These are phyloP conservation scores for Platycheirus albimanus DNA, from an alignment of 2,888 invertebrate species.

Conservation along the genomic window DNA sequence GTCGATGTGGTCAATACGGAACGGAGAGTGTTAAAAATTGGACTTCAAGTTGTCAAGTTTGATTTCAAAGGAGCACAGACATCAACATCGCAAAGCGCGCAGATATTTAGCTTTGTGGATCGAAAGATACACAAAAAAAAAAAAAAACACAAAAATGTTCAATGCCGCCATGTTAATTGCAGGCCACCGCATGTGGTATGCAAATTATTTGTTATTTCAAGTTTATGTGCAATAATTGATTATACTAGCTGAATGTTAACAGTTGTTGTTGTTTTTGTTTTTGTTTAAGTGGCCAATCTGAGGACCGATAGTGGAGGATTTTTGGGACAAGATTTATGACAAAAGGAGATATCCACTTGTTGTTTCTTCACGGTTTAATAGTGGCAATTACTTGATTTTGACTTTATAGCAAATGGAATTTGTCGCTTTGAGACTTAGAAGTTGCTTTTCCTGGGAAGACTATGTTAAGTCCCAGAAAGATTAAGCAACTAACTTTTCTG, in stretches of 20 bases:
- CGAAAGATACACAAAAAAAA: not conserved
- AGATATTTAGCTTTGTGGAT: constrained; percentile 18
- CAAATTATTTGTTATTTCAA: constrained; percentile 61
- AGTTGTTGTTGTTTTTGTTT: too few relatives aligned
- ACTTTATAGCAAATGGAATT: too few relatives aligned
- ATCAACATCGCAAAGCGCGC: not conserved
- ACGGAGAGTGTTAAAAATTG: constrained; percentile 60
- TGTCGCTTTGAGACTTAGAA: too few relatives aligned
- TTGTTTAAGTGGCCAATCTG: not conserved
- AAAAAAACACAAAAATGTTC: not conserved
- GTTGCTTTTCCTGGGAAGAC: too few relatives aligned
- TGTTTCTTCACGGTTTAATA: too few relatives aligned
- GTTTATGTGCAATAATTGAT: constrained; percentile 48
- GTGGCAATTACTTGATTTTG: too few relatives aligned
- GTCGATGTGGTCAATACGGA: constrained; percentile 66
- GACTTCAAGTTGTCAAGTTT: constrained; percentile 66
- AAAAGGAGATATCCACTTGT: too few relatives aligned
- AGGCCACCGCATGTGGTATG: constrained; percentile 52
- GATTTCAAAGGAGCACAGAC: constrained; percentile 37
- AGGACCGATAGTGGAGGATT: too few relatives aligned
- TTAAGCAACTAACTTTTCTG: too few relatives aligned
- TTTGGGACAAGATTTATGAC: too few relatives aligned
- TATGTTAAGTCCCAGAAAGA: too few relatives aligned
- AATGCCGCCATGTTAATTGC: constrained; percentile 60
- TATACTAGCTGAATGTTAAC: constrained; percentile 46